Percentiles rank a stretch among this genome's conserved stretches.
These are phyloP conservation scores for Spinus olivaceus DNA, from an alignment of 2,797 vertebrate genomes.

Conservation along the genomic window DNA sequence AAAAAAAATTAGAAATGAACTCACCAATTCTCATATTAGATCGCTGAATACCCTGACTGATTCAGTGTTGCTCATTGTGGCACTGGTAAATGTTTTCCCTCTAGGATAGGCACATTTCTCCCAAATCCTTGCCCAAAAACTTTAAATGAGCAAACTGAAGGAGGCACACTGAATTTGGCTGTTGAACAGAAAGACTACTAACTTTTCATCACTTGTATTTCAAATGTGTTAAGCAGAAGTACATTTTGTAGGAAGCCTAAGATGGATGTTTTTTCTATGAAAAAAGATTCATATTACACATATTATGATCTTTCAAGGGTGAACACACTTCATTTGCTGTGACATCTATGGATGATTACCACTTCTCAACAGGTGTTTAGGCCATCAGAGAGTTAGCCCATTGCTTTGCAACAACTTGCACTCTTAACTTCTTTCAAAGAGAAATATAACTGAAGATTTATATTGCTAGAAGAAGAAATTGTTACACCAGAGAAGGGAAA, in stretches of 20 bases:
- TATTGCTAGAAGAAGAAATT: neutral
- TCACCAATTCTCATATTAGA: neutral
- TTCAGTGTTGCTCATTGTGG: neutral
- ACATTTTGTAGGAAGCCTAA: neutral
- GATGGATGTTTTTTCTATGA: neutral
- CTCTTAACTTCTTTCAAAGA: neutral
- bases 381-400: neutral
- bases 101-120: neutral
- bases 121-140: neutral
- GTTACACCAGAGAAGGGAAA: neutral
- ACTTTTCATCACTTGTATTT: constrained; percentile 4
- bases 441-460: neutral
- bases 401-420: neutral
- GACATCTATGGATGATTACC: neutral
- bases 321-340: neutral
- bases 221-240: neutral
- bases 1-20: neutral
- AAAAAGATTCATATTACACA: neutral
- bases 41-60: neutral
- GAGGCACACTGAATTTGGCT: neutral
- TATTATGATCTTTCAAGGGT: neutral
- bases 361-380: neutral
- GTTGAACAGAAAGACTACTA: neutral
- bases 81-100: neutral
- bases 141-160: neutral